A percentile compares a stretch with the other conserved stretches of the same genome.
Evolutionary conservation across 2,113 vertebrate species (phyloP).

Genomic region (Zootoca vivipara): DNA sequence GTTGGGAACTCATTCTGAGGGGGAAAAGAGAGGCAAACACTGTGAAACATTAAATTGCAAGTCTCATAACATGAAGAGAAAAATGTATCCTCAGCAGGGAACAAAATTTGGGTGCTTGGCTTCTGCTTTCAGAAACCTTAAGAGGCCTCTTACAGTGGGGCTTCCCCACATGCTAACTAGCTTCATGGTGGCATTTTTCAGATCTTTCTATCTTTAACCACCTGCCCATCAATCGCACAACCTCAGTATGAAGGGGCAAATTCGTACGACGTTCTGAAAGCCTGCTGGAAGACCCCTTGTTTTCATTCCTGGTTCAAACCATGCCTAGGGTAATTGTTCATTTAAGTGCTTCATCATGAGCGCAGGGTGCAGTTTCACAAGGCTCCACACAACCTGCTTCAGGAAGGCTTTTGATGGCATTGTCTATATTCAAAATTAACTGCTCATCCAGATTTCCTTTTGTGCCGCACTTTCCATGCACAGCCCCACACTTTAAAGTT

Average conservation of each 20-base stretch:
- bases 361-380: background rate
- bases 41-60: slow-evolving; percentile 41
- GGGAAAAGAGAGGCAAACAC: slow-evolving; percentile 60
- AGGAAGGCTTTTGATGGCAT: background rate
- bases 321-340: background rate
- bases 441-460: background rate
- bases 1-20: slow-evolving; percentile 81
- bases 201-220: background rate
- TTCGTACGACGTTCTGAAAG: background rate
- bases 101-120: background rate
- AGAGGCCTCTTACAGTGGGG: background rate
- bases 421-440: background rate
- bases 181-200: background rate
- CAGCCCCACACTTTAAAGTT: too few species aligned
- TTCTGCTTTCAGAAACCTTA: background rate
- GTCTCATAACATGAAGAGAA: background rate
- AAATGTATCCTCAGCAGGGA: background rate
- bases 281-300: background rate
- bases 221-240: background rate
- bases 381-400: background rate
- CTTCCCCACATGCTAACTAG: background rate
- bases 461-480: too few species aligned
- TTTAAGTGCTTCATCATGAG: background rate
- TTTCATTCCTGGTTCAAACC: background rate
- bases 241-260: background rate